A percentile compares a stretch with the other conserved stretches of the same genome.
Conservation (phyloP, 2,113 vertebrate species). For the Sceloporus tristichus region DNA sequence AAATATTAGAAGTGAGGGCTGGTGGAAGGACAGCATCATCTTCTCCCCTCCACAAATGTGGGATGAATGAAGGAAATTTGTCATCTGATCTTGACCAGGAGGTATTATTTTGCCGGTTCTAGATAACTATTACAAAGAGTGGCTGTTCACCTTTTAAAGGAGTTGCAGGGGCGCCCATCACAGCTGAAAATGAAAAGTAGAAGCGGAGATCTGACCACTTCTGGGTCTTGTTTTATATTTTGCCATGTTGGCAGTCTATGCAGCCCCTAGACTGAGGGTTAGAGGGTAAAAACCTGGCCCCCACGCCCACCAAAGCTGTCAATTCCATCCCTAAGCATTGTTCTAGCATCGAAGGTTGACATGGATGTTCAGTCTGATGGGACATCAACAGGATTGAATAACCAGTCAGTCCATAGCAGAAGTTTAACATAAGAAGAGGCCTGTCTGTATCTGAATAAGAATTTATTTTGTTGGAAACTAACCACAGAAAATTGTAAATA, state of each 20-base stretch:
- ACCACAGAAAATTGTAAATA: not conserved
- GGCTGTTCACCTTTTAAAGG: too few relatives aligned
- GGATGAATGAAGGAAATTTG: too few relatives aligned
- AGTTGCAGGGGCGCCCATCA: too few relatives aligned
- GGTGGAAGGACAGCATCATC: not conserved
- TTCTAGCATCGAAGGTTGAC: not conserved
- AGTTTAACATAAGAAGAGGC: not conserved
- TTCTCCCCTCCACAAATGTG: too few relatives aligned
- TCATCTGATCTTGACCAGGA: too few relatives aligned
- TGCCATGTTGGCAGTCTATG: not conserved
- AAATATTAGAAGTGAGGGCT: not conserved
- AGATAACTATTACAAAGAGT: too few relatives aligned
- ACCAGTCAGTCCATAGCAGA: not conserved
- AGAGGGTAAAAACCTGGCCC: too few relatives aligned
- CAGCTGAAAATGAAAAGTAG: not conserved
- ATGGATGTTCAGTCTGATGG: not conserved
- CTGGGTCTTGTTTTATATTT: not conserved
- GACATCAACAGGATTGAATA: not conserved
- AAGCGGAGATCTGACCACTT: not conserved
- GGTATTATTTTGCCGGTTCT: too few relatives aligned
- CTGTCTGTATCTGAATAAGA: not conserved
- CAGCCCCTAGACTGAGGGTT: too few relatives aligned
- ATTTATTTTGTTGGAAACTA: not conserved
- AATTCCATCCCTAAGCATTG: not conserved
- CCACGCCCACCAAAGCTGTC: not conserved